Conservation (phyloP, 2,113 vertebrate species). For the Bufo gargarizans region DNA sequence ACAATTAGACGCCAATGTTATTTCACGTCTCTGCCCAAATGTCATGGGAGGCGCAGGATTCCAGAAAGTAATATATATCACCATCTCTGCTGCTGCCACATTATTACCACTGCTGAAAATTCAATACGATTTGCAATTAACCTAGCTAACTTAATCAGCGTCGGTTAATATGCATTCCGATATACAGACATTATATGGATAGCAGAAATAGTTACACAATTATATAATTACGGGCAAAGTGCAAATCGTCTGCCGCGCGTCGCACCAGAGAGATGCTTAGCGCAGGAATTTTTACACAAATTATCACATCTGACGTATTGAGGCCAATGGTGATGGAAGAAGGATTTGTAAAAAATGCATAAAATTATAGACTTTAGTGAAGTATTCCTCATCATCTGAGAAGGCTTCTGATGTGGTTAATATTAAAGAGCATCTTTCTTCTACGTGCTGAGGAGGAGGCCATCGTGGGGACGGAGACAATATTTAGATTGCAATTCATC, state of each 20-base stretch:
- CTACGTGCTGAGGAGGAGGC: background rate
- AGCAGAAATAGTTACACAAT: slow-evolving; percentile 45
- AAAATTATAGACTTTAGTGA: slow-evolving; percentile 3
- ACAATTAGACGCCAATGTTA: slow-evolving; percentile 43
- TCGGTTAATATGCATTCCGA: slow-evolving; percentile 43
- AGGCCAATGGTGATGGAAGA: slow-evolving; percentile 49
- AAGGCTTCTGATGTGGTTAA: background rate
- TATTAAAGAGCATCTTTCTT: background rate
- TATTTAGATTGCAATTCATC: background rate
- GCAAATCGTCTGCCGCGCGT: slow-evolving; percentile 38
- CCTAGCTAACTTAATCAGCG: slow-evolving; percentile 42
- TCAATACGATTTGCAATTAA: slow-evolving; percentile 41
- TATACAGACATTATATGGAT: slow-evolving; percentile 48
- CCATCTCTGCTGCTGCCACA: background rate
- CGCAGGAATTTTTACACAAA: slow-evolving; percentile 21
- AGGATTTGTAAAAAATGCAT: slow-evolving; percentile 1
- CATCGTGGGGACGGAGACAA: background rate
- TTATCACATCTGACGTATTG: slow-evolving; percentile 47
- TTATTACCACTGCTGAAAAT: slow-evolving; percentile 42
- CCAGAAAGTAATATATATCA: slow-evolving; percentile 6
- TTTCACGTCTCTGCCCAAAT: slow-evolving; percentile 35
- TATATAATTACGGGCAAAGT: slow-evolving; percentile 53
- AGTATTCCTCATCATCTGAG: background rate
- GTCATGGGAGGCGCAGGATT: slow-evolving; percentile 32
- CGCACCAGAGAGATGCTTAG: background rate